Evolutionary conservation across 2,113 vertebrate species (phyloP).

Genomic region (Muscicapa adusta): DNA sequence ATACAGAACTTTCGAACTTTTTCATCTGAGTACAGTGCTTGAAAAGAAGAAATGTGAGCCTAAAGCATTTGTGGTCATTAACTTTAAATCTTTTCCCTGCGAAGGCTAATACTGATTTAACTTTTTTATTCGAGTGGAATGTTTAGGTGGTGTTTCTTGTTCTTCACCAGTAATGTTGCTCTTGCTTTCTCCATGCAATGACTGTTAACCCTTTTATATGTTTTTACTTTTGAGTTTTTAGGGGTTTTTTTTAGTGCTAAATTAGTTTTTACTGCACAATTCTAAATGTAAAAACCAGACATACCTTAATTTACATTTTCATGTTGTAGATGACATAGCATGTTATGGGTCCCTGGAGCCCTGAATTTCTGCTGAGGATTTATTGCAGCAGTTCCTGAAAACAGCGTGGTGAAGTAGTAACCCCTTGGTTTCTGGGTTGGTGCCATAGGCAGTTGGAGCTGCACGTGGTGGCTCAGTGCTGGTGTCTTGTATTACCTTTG

Average conservation of each 20-base stretch:
- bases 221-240: neutral
- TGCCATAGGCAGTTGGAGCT: neutral
- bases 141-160: neutral
- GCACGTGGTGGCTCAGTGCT: rapidly evolving
- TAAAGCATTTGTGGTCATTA: neutral
- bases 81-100: neutral
- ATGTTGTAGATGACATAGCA: neutral
- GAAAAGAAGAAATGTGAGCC: neutral
- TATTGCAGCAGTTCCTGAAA: neutral
- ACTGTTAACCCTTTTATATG: neutral
- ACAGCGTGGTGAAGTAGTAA: neutral
- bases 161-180: neutral
- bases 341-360: neutral
- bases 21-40: neutral
- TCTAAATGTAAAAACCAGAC: neutral
- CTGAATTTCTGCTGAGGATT: neutral
- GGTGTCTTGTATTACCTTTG: neutral
- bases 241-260: neutral
- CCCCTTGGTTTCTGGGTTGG: neutral
- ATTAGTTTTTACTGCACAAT: neutral
- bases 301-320: slow-evolving; percentile 12
- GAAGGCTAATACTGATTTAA: neutral
- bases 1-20: neutral
- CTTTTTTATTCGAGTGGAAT: neutral
- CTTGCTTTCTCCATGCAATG: neutral